phyloP scores from a whole-genome alignment of 2,797 vertebrate species.

The Diglossa cyanea region DNA sequence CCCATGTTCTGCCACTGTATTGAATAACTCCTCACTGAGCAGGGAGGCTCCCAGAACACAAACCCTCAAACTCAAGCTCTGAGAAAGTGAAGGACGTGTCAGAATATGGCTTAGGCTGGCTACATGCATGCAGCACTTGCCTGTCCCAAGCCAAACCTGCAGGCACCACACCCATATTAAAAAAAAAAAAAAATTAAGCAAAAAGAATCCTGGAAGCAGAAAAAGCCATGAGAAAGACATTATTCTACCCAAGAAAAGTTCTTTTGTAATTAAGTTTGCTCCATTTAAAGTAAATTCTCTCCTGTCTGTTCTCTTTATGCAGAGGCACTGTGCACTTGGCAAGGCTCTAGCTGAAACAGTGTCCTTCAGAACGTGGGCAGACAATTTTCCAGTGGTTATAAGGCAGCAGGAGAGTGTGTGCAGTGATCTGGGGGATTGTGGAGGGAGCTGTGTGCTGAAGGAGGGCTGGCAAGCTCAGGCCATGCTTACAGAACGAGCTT shows the following conservation, averaged over 20 bases:
- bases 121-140: background rate
- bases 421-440: background rate
- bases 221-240: background rate
- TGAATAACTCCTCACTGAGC: background rate
- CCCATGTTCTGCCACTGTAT: background rate
- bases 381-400: background rate
- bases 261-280: constrained; percentile 20
- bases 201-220: background rate
- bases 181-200: background rate
- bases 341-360: background rate
- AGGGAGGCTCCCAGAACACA: background rate
- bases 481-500: background rate
- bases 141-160: background rate
- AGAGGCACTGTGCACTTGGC: background rate
- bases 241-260: background rate
- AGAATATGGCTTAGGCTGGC: background rate
- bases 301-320: constrained; percentile 1
- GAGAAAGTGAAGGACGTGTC: background rate
- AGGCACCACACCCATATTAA: background rate
- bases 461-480: background rate
- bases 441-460: background rate
- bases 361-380: background rate
- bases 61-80: background rate
- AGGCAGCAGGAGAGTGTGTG: background rate
- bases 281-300: constrained; percentile 12